Evolutionary conservation across 1,140 invertebrate genomes (phyloP), one percentile per base, ranked within the genome.

Genomic region (Scaptodrosophila lebanonensis): DNA sequence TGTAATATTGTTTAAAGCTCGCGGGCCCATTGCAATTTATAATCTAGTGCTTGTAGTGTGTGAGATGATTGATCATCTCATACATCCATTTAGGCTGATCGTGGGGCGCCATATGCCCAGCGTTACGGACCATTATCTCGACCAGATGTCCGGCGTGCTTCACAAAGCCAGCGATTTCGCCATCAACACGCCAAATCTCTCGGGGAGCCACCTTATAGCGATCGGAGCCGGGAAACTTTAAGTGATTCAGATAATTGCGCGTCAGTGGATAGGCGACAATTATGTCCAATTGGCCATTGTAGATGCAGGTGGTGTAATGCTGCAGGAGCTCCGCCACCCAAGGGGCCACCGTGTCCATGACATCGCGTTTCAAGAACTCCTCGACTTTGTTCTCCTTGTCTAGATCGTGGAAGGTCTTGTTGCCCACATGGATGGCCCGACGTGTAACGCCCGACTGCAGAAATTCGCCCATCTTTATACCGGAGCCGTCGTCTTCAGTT

Each of bases 281-380:
- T 11, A 97, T 92, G 79, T 97, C 95, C 27, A 96, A 76, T 73
- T 96, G 94, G 0, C 95, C 95, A 75, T 92, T 95, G 82, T 95
- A 97, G 40, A 94, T 89, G 3, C 94, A 87, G 2, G 93, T 90
- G 83, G 90, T 90, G 68, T 95, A 95, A 52, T 91, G 70, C 39
- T 76, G 91, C 65, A 88, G 91, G 0, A 97, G 85, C 48, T 93
- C 91, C 3, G 90, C 88, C 36, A 98, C 87, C 90, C 92, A 93
- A 1, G 91, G 91, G 30, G 93, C 92, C 15, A 95, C 91, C 0
- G 93, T 94, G 68, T 95, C 90, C 92, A 97, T 95, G 0, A 97
- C 89, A 88, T 98, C 96, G 16, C 88, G 83, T 42, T 92, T 90
- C 3, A 97, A 83, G 84, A 93, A 88, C 9, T 88, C 66, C 67